Percentiles rank a stretch among this genome's conserved stretches.
Conservation (phyloP, 2,888 invertebrate genomes). For the Odiellus spinosus region DNA sequence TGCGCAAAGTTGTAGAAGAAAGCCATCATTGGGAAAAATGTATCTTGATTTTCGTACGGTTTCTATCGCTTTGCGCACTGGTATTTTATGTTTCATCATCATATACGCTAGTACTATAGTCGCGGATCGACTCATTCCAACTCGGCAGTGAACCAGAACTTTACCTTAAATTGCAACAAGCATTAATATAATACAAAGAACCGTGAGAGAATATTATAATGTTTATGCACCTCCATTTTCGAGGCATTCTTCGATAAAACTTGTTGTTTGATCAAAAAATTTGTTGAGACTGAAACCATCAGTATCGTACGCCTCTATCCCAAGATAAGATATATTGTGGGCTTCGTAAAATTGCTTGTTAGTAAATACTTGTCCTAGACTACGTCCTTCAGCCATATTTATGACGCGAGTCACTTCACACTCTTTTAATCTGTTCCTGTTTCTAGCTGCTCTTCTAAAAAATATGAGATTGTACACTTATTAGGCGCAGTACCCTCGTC, state of each 20-base stretch:
- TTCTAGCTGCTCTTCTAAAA: conserved; percentile 32
- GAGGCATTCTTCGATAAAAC: conserved; percentile 33
- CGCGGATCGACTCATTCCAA: conserved; percentile 36
- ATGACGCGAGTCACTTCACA: conserved; percentile 34
- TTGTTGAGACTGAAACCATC: conserved; percentile 31
- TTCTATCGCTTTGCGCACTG: conserved; percentile 30
- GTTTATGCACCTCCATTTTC: conserved; percentile 22
- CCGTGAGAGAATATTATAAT: not conserved
- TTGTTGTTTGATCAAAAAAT: conserved; percentile 32
- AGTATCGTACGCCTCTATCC: conserved; percentile 34
- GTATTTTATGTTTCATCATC: conserved; percentile 32
- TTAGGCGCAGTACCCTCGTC: too few relatives aligned
- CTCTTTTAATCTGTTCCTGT: conserved; percentile 26
- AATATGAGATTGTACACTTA: not conserved
- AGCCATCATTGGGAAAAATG: conserved; percentile 35
- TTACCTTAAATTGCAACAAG: conserved; percentile 25
- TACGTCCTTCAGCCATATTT: conserved; percentile 34
- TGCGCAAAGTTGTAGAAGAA: conserved; percentile 28
- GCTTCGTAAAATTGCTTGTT: conserved; percentile 27
- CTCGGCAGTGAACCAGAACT: conserved; percentile 35
- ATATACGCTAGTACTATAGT: conserved; percentile 33
- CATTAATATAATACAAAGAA: conserved; percentile 34
- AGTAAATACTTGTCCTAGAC: conserved; percentile 29
- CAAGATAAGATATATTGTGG: conserved; percentile 29
- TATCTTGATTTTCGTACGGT: conserved; percentile 30